phyloP scores from a whole-genome alignment of 2,113 vertebrate genomes.

The Equus quagga region DNA sequence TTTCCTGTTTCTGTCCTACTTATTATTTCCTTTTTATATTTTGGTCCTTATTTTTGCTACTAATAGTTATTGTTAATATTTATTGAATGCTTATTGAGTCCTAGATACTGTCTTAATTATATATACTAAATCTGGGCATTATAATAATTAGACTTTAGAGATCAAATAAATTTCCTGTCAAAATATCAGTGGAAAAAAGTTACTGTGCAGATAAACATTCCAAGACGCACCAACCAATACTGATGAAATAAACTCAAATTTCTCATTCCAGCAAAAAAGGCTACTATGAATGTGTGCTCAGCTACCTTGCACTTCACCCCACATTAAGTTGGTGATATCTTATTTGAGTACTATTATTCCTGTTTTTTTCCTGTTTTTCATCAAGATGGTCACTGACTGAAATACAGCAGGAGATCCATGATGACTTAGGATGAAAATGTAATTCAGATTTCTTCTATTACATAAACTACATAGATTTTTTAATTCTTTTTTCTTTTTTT shows the following conservation, averaged over 20 bases:
- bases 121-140: background rate
- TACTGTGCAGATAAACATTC: background rate
- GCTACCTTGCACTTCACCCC: background rate
- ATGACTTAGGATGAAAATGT: background rate
- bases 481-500: background rate
- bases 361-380: background rate
- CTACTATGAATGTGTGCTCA: background rate
- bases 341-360: background rate
- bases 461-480: background rate
- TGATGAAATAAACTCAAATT: background rate
- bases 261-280: background rate
- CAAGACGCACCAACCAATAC: background rate
- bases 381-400: background rate
- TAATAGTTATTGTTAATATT: background rate
- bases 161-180: background rate
- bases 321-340: background rate
- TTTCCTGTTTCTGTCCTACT: background rate
- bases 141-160: background rate
- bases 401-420: background rate
- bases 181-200: background rate
- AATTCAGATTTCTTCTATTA: background rate
- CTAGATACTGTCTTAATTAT: background rate
- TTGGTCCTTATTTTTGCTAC: background rate
- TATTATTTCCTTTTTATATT: too few species aligned
- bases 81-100: background rate